phyloP scores from a whole-genome alignment of 2,797 vertebrate genomes.

The Cephalopachus bancanus region DNA sequence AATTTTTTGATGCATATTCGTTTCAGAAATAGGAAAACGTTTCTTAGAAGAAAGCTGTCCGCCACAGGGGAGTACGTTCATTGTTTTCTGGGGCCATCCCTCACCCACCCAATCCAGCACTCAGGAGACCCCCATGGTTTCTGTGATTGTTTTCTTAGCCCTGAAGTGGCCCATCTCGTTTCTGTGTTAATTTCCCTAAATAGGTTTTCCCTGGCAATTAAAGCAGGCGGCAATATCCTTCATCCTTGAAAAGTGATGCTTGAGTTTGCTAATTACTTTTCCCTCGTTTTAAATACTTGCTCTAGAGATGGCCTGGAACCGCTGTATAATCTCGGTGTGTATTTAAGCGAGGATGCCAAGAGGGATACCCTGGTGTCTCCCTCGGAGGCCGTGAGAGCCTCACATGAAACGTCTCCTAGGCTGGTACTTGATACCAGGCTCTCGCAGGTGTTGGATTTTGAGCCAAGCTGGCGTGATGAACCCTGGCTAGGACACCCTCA shows the following conservation, averaged over 20 bases:
- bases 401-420: neutral
- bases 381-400: neutral
- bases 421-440: neutral
- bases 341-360: neutral
- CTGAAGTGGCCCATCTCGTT: constrained; percentile 63
- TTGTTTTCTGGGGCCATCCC: neutral
- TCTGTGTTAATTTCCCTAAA: constrained; percentile 74
- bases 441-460: rapidly evolving
- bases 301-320: neutral
- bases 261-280: constrained; percentile 64
- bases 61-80: neutral
- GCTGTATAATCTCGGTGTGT: neutral
- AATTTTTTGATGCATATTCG: neutral
- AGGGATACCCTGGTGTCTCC: neutral
- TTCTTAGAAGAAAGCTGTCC: neutral
- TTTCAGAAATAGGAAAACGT: neutral
- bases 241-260: constrained; percentile 59
- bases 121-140: neutral
- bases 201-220: constrained; percentile 73
- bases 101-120: neutral
- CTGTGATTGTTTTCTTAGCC: constrained; percentile 67
- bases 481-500: neutral
- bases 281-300: neutral
- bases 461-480: neutral
- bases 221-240: constrained; percentile 33